Conservation (phyloP, 2,797 vertebrate genomes). For the Halcyon badia region DNA sequence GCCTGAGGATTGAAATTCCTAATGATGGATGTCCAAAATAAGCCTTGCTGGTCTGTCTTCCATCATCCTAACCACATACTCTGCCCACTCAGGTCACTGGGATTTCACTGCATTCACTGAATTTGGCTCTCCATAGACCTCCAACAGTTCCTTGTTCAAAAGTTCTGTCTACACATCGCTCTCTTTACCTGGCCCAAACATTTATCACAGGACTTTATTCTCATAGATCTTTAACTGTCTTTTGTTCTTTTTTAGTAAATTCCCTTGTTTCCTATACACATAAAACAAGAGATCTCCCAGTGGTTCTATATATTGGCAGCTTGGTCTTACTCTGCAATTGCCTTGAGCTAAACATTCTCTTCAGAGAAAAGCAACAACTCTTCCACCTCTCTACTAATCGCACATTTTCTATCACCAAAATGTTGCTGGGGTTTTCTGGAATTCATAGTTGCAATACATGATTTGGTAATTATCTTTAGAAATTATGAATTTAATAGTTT, state of each 20-base stretch:
- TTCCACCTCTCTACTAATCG: neutral
- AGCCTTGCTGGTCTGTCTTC: slow-evolving; percentile 35
- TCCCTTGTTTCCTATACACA: neutral
- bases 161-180: neutral
- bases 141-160: slow-evolving; percentile 33
- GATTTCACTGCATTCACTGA: slow-evolving; percentile 48
- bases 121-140: slow-evolving; percentile 47
- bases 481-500: neutral
- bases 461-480: neutral
- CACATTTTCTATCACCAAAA: neutral
- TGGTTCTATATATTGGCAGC: neutral
- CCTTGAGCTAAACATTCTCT: neutral
- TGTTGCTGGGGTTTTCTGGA: neutral
- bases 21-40: slow-evolving; percentile 32
- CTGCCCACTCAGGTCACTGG: slow-evolving; percentile 55
- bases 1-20: slow-evolving; percentile 35
- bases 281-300: neutral
- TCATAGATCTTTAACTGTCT: neutral
- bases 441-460: neutral
- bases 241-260: neutral
- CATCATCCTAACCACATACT: slow-evolving; percentile 52
- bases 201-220: slow-evolving; percentile 23
- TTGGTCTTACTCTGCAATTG: neutral
- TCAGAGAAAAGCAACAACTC: neutral
- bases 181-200: neutral